phyloP scores from a whole-genome alignment of 2,888 invertebrate genomes.

The Archaeoteleia sp. region DNA sequence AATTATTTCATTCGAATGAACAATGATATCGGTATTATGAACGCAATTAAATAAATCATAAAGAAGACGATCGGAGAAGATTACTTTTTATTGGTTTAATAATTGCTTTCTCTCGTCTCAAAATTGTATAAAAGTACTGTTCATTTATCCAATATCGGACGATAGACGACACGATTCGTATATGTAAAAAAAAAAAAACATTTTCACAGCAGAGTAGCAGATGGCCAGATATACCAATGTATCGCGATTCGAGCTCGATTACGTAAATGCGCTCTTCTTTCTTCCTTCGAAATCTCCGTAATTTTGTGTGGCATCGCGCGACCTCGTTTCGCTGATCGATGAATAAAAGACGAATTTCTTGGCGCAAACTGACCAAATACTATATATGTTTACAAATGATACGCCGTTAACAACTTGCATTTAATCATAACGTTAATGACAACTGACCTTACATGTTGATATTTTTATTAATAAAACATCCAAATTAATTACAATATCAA shows the following conservation, averaged over 20 bases:
- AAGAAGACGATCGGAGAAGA: no score
- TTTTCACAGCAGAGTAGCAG: slow-evolving; percentile 8
- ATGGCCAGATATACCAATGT: slow-evolving; percentile 12
- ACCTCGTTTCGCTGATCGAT: slow-evolving; percentile 38
- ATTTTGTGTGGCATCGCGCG: slow-evolving; percentile 23
- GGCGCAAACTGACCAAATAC: slow-evolving; percentile 12
- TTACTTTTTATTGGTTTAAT: no score
- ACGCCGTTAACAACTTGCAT: no score
- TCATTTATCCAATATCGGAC: no score
- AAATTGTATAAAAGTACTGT: no score
- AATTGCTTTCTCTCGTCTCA: no score
- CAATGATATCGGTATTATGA: no score
- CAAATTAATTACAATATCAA: neutral
- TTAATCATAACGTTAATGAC: neutral
- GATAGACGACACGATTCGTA: neutral
- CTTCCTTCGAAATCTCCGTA: slow-evolving; percentile 28
- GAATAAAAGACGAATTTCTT: slow-evolving; percentile 23
- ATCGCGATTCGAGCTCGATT: slow-evolving; percentile 26
- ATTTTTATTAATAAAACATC: no score
- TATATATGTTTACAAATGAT: no score
- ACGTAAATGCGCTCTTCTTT: slow-evolving; percentile 35
- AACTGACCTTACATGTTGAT: neutral
- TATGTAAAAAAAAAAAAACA: neutral
- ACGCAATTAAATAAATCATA: no score
- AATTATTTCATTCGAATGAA: no score